Evolutionary conservation across 2,113 vertebrate genomes (phyloP), one percentile per base, ranked within the genome.

Genomic region (Callipepla squamata): DNA sequence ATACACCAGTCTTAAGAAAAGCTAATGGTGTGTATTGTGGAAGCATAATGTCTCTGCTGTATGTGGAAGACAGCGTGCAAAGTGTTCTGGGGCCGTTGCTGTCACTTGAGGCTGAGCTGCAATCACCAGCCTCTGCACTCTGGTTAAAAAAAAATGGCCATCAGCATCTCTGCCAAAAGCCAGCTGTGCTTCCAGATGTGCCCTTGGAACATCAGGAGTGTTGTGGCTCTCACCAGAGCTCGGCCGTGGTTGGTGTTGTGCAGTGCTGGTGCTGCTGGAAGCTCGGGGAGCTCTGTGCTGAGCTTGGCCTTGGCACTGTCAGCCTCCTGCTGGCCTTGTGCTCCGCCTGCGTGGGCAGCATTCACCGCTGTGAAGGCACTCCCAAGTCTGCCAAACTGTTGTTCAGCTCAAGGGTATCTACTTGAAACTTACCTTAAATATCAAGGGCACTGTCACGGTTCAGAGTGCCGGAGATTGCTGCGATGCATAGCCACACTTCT

Each of bases 231-330:
- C 57, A 75, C 12, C 50, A 6, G n/a, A 50, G 11, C 40, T 14
- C 20, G 40, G 36, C 55, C 21, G 28, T 14, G 50, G 75, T 40
- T 32, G 69, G 7, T 13, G 12, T 3, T 20, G n/a, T 17, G 42
- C 51, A 55, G 1, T 8, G 8, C 42, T 12, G 69, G 58, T 59
- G 7, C 38, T 0, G 1, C 1, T 13, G 2, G 13, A 32, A 51
- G 82, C 26, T 4, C 3, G 2, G 30, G 26, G 36, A 55, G 34
- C 36, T 15, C 13, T 12, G 1, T 7, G 63, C 45, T 7, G 0
- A 0, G 13, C 68, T 19, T 2, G 26, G 38, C 30, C 38, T 10
- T 0, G 4, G 0, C 8, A 1, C 16, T 34, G 23, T 13, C 47
- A 38, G 36, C 22, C n/a, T 1, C 21, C 36, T 70, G 17, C 47